Percentiles rank a stretch among this genome's conserved stretches.
phyloP scores from a whole-genome alignment of 2,888 invertebrate species.

The Drosophila imparisetae region DNA sequence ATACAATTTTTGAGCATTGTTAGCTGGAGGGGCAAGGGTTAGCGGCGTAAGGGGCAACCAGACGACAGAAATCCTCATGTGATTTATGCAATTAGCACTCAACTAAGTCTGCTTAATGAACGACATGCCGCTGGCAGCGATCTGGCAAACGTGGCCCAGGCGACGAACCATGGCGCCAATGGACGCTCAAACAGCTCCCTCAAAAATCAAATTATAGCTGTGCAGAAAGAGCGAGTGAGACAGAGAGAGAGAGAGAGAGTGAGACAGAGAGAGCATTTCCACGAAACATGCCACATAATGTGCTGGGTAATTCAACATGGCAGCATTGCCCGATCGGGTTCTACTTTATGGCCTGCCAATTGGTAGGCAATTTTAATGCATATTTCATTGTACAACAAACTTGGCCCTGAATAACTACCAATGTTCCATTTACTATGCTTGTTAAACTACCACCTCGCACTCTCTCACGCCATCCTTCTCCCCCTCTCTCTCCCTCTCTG shows the following conservation, averaged over 20 bases:
- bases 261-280: constrained; percentile 28
- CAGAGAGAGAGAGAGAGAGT: background rate
- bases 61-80: constrained; percentile 73
- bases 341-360: constrained; percentile 62
- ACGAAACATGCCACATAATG: constrained; percentile 47
- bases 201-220: constrained; percentile 53
- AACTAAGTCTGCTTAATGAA: constrained; percentile 72
- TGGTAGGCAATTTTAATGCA: constrained; percentile 75
- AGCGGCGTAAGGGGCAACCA: constrained; percentile 31
- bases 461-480: background rate
- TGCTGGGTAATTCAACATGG: constrained; percentile 61
- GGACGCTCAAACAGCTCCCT: constrained; percentile 46
- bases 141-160: constrained; percentile 36
- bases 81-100: constrained; percentile 81
- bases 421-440: constrained; percentile 53
- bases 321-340: constrained; percentile 46
- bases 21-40: background rate
- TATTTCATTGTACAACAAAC: constrained; percentile 69
- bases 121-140: constrained; percentile 62
- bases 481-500: background rate
- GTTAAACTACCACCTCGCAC: constrained; percentile 24
- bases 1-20: constrained; percentile 25
- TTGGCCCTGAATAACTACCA: constrained; percentile 38
- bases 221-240: background rate
- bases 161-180: constrained; percentile 56